Evolutionary conservation across 2,797 vertebrate genomes (phyloP), one percentile per base, ranked within the genome.

Genomic region (Coilia nasus): DNA sequence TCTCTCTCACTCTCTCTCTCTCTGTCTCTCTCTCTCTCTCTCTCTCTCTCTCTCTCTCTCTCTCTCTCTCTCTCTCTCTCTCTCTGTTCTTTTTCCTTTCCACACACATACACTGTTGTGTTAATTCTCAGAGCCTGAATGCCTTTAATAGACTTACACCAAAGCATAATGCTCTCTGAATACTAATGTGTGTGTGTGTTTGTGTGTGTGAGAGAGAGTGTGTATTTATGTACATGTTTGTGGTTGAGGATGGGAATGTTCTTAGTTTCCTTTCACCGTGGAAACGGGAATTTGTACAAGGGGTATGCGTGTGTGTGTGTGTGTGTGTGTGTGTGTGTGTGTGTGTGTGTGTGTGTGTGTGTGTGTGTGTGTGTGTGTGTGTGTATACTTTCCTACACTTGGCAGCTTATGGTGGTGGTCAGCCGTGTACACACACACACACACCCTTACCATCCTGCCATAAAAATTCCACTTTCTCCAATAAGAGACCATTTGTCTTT

Each of bases 391-490:
- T 46, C 0, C 71, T 54, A 54, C 9, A 10, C 83, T 17, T 6
- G 56, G 87, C 89, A 85, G 84, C 84, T 87, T 84, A 90, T 87
- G 82, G 90, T 64, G 10, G 88, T 88, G 89, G 89, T 83, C 90
- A 90, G 90, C 91, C 86, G 87, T 82, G 81, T 90, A 86, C 46
- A 85, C 85, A 60, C 35, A 81, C 56, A 64, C 47, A 60, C 35
- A 81, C 56, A 64, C 67, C 35, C 56, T 78, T 47, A 86, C 83
- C 89, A 91, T 90, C 89, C 91, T 90, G 89, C 91, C 91, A 92
- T 93, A 92, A 93, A 93, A 92, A 91, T 89, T 89, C 90, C 90
- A 88, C 82, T 86, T 85, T 3, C 83, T 86, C 91, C 85, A 89
- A 90, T 88, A 62, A 91, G 90, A 83, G 88, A 7, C 21, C 86